Base-by-base conservation (phyloP, 2,113 vertebrate genomes). In the Ceyx cyanopectus region DNA sequence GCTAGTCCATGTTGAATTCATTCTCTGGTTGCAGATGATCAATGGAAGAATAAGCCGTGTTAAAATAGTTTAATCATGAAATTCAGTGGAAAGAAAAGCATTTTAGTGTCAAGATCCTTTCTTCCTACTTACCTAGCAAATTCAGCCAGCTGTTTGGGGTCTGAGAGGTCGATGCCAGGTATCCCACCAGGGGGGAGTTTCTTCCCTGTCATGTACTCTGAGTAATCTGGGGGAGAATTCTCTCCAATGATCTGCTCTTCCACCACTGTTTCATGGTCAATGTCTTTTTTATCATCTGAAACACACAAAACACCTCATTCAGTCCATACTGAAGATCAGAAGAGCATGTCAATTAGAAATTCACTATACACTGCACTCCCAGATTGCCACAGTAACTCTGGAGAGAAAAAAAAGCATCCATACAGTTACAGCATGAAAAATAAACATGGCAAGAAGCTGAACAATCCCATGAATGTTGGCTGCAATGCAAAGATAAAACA, bases 171-270 rank as follows among this genome's bases (percentile, higher is more conserved):
- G 62, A 99, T 99, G 93, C 99, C 99, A 27, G 99, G 99, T 94
- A 99, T 99, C 54, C 99, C 99, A 91, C 99, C 99, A 50, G 99
- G 99, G 54, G 99, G 99, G 72, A 99, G 98, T 89, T 99, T 99
- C 98, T 99, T 99, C 67, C 99, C 99, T 6, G 99, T 99, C 99
- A 99, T 99, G 94, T 99, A 99, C 87, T 99, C 99, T 2, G 99
- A 99, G 90, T 99, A 99, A 97, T 99, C 99, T 18, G 99, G 99
- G 86, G 99, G 99, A 27, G 99, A 99, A 97, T 99, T 99, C 97
- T 99, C 99, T 29, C 99, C 99, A 80, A 98, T 98, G 92, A 99
- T 99, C 96, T 99, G 99, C 41, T 99, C 99, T 96, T 99, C 98
- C 90, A 99, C 98, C 97, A 99, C 98, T 12, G 98, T 98, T 96